Conservation (phyloP, 2,113 vertebrate species). For the Stercorarius parasiticus region DNA sequence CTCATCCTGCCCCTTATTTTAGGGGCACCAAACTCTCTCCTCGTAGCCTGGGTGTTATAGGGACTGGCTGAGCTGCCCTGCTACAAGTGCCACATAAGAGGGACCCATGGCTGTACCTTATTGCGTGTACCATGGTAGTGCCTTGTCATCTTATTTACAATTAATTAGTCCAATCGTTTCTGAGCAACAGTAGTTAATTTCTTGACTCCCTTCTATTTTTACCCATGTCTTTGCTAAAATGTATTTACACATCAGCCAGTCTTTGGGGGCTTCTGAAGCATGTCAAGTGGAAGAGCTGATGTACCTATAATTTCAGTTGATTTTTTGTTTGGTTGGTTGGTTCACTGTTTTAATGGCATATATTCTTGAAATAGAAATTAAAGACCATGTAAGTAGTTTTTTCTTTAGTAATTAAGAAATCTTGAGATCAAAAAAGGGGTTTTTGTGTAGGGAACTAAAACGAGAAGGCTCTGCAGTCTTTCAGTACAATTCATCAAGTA, state of each 20-base stretch:
- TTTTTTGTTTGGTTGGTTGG: not conserved
- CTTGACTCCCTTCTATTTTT: conserved; percentile 25
- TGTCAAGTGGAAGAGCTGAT: not conserved
- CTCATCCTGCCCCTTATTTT: not conserved
- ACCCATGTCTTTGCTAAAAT: not conserved
- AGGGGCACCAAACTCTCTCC: not conserved
- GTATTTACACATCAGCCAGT: conserved; percentile 1
- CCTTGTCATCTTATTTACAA: not conserved
- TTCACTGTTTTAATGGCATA: not conserved
- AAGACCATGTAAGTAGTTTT: not conserved
- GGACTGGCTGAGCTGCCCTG: not conserved
- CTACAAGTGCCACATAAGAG: fast-evolving
- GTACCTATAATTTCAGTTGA: not conserved
- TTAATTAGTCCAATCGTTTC: not conserved
- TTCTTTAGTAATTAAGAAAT: not conserved
- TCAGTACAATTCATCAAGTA: not conserved
- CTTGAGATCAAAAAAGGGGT: not conserved
- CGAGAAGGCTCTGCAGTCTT: not conserved
- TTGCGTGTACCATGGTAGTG: fast-evolving
- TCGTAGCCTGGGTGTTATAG: fast-evolving
- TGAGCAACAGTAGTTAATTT: not conserved
- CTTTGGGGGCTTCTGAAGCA: not conserved
- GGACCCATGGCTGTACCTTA: not conserved
- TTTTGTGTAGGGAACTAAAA: not conserved
- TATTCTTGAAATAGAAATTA: not conserved